These are phyloP conservation scores for Microcaecilia unicolor DNA, from an alignment of 2,797 vertebrate species.

Conservation along the genomic window DNA sequence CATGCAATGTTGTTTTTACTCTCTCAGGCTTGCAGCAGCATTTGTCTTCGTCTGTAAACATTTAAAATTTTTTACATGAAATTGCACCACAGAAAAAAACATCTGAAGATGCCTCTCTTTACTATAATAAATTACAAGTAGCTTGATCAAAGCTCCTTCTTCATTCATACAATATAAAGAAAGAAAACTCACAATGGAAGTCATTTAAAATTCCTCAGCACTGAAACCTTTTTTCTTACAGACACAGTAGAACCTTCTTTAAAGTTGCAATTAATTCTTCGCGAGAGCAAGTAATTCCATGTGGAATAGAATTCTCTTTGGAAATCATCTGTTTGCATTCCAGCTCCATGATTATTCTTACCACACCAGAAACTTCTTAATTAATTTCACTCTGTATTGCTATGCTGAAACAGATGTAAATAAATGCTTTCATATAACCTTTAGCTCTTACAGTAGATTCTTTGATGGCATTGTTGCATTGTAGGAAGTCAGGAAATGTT, in stretches of 20 bases:
- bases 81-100: conserved; percentile 75
- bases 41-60: conserved; percentile 70
- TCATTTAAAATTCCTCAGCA: conserved; percentile 52
- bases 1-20: conserved; percentile 60
- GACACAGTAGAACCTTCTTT: conserved; percentile 49
- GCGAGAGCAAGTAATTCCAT: conserved; percentile 48
- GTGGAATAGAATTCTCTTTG: conserved; percentile 60
- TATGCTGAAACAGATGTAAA: conserved; percentile 62
- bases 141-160: conserved; percentile 60
- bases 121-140: conserved; percentile 62
- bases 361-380: conserved; percentile 67
- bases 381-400: conserved; percentile 58
- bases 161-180: conserved; percentile 53
- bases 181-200: conserved; percentile 59
- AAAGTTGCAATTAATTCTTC: conserved; percentile 58
- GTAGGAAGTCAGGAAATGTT: no score
- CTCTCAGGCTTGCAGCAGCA: conserved; percentile 39
- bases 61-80: conserved; percentile 80
- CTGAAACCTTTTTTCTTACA: conserved; percentile 49
- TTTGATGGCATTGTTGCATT: no score
- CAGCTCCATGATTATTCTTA: conserved; percentile 62
- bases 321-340: conserved; percentile 66
- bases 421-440: conserved; percentile 42
- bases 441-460: conserved; percentile 38
- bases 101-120: conserved; percentile 71